phyloP scores from a whole-genome alignment of 2,888 invertebrate genomes.

The Oeneis ivallda region DNA sequence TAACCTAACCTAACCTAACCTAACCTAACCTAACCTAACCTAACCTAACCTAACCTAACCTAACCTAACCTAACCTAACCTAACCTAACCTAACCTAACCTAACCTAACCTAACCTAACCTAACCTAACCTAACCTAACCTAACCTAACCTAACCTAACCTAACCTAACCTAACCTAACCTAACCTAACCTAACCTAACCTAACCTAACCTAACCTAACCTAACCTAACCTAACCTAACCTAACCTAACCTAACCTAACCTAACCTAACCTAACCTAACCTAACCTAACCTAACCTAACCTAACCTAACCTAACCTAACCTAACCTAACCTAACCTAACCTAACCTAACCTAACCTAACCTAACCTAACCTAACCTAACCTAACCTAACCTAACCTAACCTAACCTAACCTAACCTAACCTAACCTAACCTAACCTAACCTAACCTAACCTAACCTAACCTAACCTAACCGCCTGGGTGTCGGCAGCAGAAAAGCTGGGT shows the following conservation, averaged over 20 bases:
- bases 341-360: slow-evolving; percentile 20
- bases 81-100: no score
- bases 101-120: no score
- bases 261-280: slow-evolving; percentile 22
- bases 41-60: no score
- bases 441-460: slow-evolving; percentile 34
- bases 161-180: slow-evolving; percentile 23
- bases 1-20: no score
- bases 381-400: slow-evolving; percentile 28
- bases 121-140: no score
- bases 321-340: slow-evolving; percentile 21
- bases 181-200: slow-evolving; percentile 23
- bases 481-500: no score
- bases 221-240: slow-evolving; percentile 23
- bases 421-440: slow-evolving; percentile 35
- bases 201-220: slow-evolving; percentile 22
- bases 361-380: slow-evolving; percentile 26
- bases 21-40: no score
- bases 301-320: slow-evolving; percentile 13
- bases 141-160: slow-evolving; percentile 19
- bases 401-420: slow-evolving; percentile 35
- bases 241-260: slow-evolving; percentile 23
- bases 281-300: slow-evolving; percentile 11
- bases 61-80: no score
- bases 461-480: slow-evolving; percentile 28